A percentile compares a stretch with the other conserved stretches of the same genome.
These are phyloP conservation scores for Hapalemur alaotrensis DNA, from an alignment of 2,797 vertebrate genomes.

Conservation along the genomic window DNA sequence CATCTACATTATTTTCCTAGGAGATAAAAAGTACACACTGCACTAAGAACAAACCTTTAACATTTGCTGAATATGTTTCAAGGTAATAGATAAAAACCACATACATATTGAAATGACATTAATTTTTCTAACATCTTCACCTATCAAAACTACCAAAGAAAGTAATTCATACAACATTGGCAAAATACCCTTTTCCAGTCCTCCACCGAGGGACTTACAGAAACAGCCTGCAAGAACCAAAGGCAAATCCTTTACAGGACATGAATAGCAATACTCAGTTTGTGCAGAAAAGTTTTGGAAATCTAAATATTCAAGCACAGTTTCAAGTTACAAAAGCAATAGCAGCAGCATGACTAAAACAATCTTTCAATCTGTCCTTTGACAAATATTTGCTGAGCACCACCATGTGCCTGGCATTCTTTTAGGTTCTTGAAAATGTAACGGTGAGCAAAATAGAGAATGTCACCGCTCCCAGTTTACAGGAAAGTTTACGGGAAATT, in stretches of 20 bases:
- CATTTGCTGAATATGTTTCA: conserved; percentile 7
- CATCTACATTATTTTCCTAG: not conserved
- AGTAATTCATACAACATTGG: conserved; percentile 20
- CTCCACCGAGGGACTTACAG: not conserved
- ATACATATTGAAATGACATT: not conserved
- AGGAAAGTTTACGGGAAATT: not conserved
- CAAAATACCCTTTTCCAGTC: not conserved
- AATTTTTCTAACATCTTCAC: not conserved
- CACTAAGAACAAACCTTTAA: not conserved
- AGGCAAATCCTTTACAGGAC: not conserved
- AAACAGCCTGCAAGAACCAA: conserved; percentile 3
- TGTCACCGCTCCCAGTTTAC: not conserved
- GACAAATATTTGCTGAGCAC: not conserved
- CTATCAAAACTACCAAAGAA: not conserved
- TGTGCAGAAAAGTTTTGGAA: not conserved
- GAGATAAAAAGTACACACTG: not conserved
- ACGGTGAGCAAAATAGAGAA: not conserved
- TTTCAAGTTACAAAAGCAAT: conserved; percentile 13
- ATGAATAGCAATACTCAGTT: not conserved
- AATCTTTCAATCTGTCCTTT: not conserved
- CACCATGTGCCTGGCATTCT: not conserved
- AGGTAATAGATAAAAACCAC: not conserved
- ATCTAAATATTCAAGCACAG: conserved; percentile 11
- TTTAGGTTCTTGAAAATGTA: not conserved
- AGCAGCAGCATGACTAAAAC: not conserved